Evolutionary conservation across 1,140 invertebrate species (phyloP), one percentile per base, ranked within the genome.

Genomic region (Bombus soroeensis): DNA sequence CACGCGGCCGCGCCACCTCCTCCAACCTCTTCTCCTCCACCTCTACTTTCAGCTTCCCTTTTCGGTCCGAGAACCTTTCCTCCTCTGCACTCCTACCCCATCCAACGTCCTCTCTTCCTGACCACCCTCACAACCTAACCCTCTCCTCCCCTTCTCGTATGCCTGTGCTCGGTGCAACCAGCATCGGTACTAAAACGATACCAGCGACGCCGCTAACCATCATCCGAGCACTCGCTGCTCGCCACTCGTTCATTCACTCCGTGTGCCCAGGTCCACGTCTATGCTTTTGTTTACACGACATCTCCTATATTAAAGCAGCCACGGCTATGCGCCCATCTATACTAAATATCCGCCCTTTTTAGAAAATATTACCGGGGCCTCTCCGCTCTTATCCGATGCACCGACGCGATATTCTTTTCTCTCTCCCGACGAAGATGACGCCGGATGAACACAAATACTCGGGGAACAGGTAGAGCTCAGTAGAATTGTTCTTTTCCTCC

Each of bases 241-340:
- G 86, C 74, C 70, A 90, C 76, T 68, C 88, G 89, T 91, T 93
- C 92, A 93, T 93, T 94, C 94, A 93, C 91, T 93, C 91, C 84
- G 81, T 78, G 83, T 81, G 78, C 81, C 72, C 68, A 87, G 84
- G 91, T 93, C 90, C 93, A 93, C 89, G 93, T 94, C 94, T 93
- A 92, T 90, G 93, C 94, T 94, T 95, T 95, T 95, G 94, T 95
- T 95, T 95, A 93, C 94, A 89, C 93, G 92, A 89, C 94, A 94
- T 95, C 93, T 95, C 92, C 90, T 94, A 93, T 95, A 95, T 95
- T 95, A 95, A 95, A 94, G 85, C 92, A 70, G 64, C 70, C 88
- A 81, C 87, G 72, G 85, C 74, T 87, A 81, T 79, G 68, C 78
- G 77, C 83, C 32, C 78, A 57, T 34, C 88, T 84, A 70, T 71